Percentiles rank a stretch among this genome's conserved stretches.
Evolutionary conservation across 2,888 invertebrate species (phyloP).

Genomic region (Cecidostiba fungosa): DNA sequence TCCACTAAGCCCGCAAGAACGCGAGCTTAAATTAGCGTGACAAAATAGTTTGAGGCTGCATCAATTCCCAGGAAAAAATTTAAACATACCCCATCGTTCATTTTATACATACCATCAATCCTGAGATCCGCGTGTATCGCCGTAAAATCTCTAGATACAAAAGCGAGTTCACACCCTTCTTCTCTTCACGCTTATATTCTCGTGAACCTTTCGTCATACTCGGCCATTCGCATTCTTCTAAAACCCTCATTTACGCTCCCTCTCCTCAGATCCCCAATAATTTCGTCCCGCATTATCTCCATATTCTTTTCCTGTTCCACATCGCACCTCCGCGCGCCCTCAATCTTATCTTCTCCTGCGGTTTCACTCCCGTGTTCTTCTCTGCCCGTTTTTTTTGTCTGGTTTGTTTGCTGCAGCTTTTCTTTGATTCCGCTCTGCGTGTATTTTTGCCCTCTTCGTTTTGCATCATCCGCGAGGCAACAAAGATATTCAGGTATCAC

Average conservation of each 20-base stretch:
- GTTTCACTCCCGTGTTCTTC: conserved; percentile 29
- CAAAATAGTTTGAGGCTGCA: not conserved
- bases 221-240: conserved; percentile 11
- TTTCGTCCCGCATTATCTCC: conserved; percentile 35
- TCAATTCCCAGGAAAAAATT: no score
- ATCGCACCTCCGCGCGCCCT: conserved; percentile 17
- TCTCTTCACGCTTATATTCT: not conserved
- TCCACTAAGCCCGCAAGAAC: not conserved
- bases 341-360: conserved; percentile 45
- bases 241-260: not conserved
- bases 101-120: conserved; percentile 16
- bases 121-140: not conserved
- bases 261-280: conserved; percentile 42
- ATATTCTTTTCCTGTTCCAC: conserved; percentile 22
- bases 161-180: conserved; percentile 13
- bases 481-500: not conserved
- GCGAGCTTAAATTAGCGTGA: conserved; percentile 2
- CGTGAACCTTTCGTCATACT: conserved; percentile 22
- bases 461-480: not conserved
- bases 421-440: not conserved
- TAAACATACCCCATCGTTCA: conserved; percentile 9
- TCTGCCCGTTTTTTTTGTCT: not conserved
- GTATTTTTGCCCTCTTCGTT: conserved; percentile 16
- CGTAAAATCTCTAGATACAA: not conserved
- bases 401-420: not conserved